Evolutionary conservation across 2,888 invertebrate genomes (phyloP).

Genomic region (Phymatocera aterrima): DNA sequence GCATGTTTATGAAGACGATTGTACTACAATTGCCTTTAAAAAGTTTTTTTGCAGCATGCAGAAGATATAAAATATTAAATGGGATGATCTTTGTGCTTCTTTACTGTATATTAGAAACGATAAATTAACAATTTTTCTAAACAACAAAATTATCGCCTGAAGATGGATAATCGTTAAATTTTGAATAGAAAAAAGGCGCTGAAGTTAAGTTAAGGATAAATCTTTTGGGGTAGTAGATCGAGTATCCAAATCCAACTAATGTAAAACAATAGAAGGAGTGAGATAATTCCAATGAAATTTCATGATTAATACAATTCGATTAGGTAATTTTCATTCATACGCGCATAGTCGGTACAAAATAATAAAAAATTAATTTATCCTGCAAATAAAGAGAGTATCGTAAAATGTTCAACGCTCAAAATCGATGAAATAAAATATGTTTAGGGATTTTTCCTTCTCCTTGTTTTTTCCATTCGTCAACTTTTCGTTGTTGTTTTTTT

Average conservation of each 20-base stretch:
- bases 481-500: background rate
- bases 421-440: slow-evolving; percentile 18
- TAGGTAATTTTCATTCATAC: background rate
- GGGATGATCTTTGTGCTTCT: background rate
- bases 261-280: background rate
- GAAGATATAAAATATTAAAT: background rate
- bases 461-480: background rate
- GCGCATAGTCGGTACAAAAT: background rate
- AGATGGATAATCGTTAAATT: background rate
- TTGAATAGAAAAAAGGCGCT: background rate
- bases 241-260: background rate
- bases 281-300: background rate
- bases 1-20: too few species aligned
- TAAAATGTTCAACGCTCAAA: slow-evolving; percentile 28
- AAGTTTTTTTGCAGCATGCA: background rate
- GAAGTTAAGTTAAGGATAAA: background rate
- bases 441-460: background rate
- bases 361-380: background rate
- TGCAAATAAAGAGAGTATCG: background rate
- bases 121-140: slow-evolving; percentile 14
- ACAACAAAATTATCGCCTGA: background rate
- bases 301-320: background rate
- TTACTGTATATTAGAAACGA: slow-evolving; percentile 7
- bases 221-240: background rate
- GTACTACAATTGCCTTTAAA: background rate